These are phyloP conservation scores for Crotalus adamanteus DNA, from an alignment of 2,797 vertebrate species.

Conservation along the genomic window DNA sequence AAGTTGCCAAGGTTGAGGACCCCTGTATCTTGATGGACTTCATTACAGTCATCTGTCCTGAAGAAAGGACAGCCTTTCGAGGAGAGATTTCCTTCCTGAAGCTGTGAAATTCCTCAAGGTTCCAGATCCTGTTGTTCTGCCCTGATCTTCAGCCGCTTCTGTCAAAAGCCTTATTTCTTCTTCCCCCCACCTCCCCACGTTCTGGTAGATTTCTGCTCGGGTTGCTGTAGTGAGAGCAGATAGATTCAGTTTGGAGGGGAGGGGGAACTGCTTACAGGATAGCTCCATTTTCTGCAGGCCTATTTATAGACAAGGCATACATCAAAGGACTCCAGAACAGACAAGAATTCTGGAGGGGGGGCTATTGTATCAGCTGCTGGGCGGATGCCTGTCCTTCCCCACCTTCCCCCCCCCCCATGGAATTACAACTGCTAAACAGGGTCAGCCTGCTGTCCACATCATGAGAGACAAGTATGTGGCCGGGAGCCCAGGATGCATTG, in stretches of 20 bases:
- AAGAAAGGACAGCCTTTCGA: not conserved
- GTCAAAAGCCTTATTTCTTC: not conserved
- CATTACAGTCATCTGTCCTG: too few relatives aligned
- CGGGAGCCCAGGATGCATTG: not conserved
- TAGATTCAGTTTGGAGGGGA: not conserved
- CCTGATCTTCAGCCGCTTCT: not conserved
- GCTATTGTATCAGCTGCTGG: constrained; percentile 7
- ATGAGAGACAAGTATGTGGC: not conserved
- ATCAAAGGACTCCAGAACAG: constrained; percentile 24
- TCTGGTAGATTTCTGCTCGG: not conserved
- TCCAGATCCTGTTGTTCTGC: not conserved
- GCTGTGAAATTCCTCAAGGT: not conserved
- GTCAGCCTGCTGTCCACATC: not conserved
- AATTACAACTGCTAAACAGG: not conserved
- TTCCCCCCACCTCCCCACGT: not conserved
- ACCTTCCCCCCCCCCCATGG: too few relatives aligned
- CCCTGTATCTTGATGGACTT: not conserved
- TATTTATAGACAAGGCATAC: constrained; percentile 24
- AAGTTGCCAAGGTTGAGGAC: too few relatives aligned
- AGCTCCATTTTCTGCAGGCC: constrained; percentile 13
- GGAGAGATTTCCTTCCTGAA: not conserved
- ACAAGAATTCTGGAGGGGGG: constrained; percentile 5
- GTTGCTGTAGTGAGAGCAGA: not conserved
- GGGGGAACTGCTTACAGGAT: not conserved
- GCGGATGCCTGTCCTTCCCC: not conserved